Base-by-base conservation (phyloP, 2,888 invertebrate species). In the Cephus pygmeus region DNA sequence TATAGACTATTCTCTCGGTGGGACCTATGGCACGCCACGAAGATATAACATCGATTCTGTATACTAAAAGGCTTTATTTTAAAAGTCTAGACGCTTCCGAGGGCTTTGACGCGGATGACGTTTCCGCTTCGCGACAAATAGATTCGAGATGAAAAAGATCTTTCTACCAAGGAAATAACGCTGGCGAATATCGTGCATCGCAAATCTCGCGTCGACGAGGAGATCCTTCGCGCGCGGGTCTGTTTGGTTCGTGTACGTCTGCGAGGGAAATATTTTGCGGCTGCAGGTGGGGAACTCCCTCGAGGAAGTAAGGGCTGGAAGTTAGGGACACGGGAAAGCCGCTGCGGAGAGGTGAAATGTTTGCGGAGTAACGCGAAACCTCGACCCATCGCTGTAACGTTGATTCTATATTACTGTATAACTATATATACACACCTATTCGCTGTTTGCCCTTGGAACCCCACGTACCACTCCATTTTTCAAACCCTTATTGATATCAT, bases 281-380 rank as follows among this genome's bases (percentile, higher is more conserved):
- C 56, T 56, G 56, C 23, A 56, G 56, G 56, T 56, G 23, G 6
- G 23, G 6, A 56, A 56, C 56, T 56, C 23, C 23, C 56, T 56
- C 23, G 56, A 23, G 56, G 23, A 56, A 56, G 56, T 56, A 56
- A 56, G 23, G 56, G 23, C 56, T 56, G 9, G 1, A 23, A 23
- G 15, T 56, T 9, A 15, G 73, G 71, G 12, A 30, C 30, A 3
- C 75, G 81, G 83, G 79, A 36, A 81, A 75, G 77, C 33, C 78
- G 75, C 76, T 79, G 79, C 80, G 76, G 79, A 80, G 75, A 74
- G 76, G 81, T 56, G 56, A 56, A 83, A 85, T 90, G 88, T 91
- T 91, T 91, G 90, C 90, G 85, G 83, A 89, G 91, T 88, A 91
- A 91, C 87, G 87, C 89, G 89, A 90, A 88, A 88, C 88, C 87